Evolutionary conservation across 2,888 invertebrate species (phyloP).

Genomic region (Lithophane ornitopus): DNA sequence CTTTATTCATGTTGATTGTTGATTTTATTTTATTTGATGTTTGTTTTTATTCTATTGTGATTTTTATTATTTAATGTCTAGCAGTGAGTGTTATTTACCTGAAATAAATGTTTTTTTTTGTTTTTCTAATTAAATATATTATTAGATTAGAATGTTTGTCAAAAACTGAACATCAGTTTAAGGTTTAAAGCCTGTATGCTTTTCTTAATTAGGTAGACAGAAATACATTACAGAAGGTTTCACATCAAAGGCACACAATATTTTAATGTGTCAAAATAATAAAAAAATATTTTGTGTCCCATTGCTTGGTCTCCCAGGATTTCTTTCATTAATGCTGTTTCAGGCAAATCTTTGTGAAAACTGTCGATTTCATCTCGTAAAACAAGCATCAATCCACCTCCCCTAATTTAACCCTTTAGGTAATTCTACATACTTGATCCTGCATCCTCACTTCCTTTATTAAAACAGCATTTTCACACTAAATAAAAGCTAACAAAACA

Average conservation of each 20-base stretch:
- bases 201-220: not conserved
- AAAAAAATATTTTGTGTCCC: not conserved
- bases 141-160: too few species aligned
- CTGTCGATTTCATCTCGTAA: not conserved
- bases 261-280: not conserved
- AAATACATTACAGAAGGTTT: too few species aligned
- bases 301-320: not conserved
- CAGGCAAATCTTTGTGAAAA: not conserved
- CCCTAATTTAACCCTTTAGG: not conserved
- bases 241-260: too few species aligned
- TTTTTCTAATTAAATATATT: too few species aligned
- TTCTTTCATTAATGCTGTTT: not conserved
- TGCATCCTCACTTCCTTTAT: not conserved
- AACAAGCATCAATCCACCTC: not conserved
- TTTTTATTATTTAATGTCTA: too few species aligned
- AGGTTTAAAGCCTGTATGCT: not conserved
- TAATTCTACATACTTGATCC: not conserved
- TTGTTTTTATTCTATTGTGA: too few species aligned
- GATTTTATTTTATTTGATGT: too few species aligned
- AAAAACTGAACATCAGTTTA: too few species aligned
- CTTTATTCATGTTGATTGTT: too few species aligned
- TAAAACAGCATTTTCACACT: not conserved
- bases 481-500: conserved; percentile 8
- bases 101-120: too few species aligned
- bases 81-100: too few species aligned